Percentiles rank a stretch among this genome's conserved stretches.
These are phyloP conservation scores for Pocillopora verrucosa DNA, from an alignment of 64 coral and sea anemone species.

Conservation along the genomic window DNA sequence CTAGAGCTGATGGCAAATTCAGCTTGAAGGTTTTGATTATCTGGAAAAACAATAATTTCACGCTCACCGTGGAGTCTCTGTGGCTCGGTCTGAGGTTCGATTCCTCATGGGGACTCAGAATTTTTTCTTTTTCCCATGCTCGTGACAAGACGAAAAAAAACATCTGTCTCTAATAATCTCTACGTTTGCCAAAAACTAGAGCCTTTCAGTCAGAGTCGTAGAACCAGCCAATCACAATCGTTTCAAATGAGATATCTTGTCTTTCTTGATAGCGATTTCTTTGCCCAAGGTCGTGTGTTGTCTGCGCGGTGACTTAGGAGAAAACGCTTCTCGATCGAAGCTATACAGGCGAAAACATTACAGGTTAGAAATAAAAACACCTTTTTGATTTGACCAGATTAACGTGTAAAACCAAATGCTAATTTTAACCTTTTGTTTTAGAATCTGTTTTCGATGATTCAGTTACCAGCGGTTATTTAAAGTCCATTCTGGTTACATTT, in stretches of 20 bases:
- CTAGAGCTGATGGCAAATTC: too few species aligned
- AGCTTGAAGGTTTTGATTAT: too few species aligned
- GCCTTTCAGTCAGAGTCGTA: constrained; percentile 40
- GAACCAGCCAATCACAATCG: too few species aligned
- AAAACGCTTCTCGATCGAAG: too few species aligned
- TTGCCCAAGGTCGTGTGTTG: constrained; percentile 75
- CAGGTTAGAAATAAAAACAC: too few species aligned
- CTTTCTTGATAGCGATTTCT: constrained; percentile 68
- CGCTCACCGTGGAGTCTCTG: too few species aligned
- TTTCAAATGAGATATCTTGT: too few species aligned
- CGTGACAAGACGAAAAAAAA: constrained; percentile 52
- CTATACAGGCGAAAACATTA: background rate
- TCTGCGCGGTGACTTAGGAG: constrained; percentile 66
- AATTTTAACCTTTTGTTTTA: background rate
- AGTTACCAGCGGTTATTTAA: background rate
- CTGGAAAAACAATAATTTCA: too few species aligned
- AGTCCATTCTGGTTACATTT: background rate
- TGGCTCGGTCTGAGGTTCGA: too few species aligned
- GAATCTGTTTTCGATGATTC: background rate
- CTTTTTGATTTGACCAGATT: background rate
- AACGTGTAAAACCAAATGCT: background rate
- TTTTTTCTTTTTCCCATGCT: background rate
- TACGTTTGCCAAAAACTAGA: constrained; percentile 90
- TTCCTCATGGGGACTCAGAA: background rate
- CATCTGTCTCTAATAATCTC: constrained; percentile 57